These are phyloP conservation scores for Blennius ocellaris DNA, from an alignment of 2,113 vertebrate species.

Conservation along the genomic window DNA sequence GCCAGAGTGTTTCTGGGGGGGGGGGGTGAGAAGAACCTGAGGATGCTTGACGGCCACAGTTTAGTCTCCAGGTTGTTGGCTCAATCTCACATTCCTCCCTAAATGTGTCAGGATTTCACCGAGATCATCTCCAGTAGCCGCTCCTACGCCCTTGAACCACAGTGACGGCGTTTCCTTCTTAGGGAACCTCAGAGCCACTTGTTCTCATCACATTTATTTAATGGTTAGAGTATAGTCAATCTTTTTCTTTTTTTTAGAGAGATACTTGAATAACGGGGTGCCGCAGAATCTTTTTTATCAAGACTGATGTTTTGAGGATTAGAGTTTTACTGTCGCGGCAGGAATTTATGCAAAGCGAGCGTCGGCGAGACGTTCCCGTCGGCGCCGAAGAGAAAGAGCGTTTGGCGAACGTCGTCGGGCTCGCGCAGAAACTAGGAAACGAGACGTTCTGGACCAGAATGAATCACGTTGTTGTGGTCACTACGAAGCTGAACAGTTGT, in stretches of 20 bases:
- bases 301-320: constrained; percentile 17
- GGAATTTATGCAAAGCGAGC: constrained; percentile 13
- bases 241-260: constrained; percentile 7
- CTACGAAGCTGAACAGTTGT: not conserved
- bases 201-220: constrained; percentile 42
- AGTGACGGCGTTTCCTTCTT: constrained; percentile 35
- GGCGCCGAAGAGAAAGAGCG: constrained; percentile 12
- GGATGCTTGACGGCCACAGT: not conserved
- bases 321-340: constrained; percentile 43
- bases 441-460: not conserved
- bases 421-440: constrained; percentile 8
- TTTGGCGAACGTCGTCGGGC: not conserved
- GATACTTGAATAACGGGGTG: not conserved
- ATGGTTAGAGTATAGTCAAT: constrained; percentile 9
- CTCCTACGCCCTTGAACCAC: constrained; percentile 38
- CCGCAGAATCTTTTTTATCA: constrained; percentile 16
- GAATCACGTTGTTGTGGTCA: not conserved
- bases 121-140: constrained; percentile 35
- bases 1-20: constrained; percentile 18
- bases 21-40: too few relatives aligned
- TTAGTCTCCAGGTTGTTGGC: not conserved
- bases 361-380: constrained; percentile 3
- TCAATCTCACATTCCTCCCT: constrained; percentile 49
- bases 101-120: constrained; percentile 38
- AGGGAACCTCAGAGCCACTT: constrained; percentile 28